These are phyloP conservation scores for Tiliqua scincoides DNA, from an alignment of 2,113 vertebrate species.

Conservation along the genomic window DNA sequence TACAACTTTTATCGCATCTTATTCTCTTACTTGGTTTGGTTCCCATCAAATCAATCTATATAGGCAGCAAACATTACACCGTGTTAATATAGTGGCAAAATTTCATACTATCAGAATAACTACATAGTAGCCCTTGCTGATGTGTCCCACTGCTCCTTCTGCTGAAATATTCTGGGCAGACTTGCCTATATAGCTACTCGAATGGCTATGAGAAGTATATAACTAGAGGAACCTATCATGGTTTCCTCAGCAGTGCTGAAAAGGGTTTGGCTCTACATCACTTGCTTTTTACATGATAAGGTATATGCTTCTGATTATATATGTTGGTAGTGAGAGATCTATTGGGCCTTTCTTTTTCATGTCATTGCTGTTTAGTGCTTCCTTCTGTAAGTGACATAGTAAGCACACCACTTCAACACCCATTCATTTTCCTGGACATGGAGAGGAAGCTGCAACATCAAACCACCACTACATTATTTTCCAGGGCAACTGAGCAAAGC, in stretches of 20 bases:
- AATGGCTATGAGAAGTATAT: neutral
- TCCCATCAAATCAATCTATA: neutral
- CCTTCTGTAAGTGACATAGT: conserved; percentile 60
- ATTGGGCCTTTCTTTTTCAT: conserved; percentile 49
- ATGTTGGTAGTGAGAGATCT: conserved; percentile 49
- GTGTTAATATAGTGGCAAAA: neutral
- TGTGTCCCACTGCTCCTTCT: neutral
- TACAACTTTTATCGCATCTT: neutral
- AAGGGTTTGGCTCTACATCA: conserved; percentile 40
- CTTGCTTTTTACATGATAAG: conserved; percentile 59
- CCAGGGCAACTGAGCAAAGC: neutral
- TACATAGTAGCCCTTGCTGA: rapidly evolving
- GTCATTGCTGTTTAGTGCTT: conserved; percentile 53
- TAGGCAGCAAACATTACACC: neutral
- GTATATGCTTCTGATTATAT: conserved; percentile 48
- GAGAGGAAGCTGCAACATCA: neutral
- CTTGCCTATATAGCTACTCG: neutral
- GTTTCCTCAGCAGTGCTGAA: conserved; percentile 33
- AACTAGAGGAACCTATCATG: rapidly evolving
- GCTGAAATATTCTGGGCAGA: conserved; percentile 44
- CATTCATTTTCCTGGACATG: conserved; percentile 48
- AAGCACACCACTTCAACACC: conserved; percentile 29
- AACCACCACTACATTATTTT: neutral
- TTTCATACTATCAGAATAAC: neutral
- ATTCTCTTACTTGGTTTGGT: neutral